Conservation (phyloP, 1,140 invertebrate species). For the Colletes latitarsis region DNA sequence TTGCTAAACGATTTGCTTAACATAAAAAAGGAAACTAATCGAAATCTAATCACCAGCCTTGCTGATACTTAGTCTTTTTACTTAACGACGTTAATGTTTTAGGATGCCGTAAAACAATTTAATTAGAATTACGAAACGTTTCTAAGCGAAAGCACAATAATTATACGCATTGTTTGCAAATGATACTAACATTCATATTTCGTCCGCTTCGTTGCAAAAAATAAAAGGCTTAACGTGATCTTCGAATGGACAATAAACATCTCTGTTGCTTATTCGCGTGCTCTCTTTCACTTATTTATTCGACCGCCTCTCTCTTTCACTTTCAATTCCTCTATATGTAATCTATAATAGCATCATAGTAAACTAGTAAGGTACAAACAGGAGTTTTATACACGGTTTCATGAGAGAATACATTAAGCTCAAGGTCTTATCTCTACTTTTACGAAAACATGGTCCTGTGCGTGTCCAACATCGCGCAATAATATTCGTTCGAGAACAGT, state of each 20-base stretch:
- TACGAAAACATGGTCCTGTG: slow-evolving; percentile 59
- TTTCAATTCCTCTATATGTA: slow-evolving; percentile 51
- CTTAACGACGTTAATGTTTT: slow-evolving; percentile 29
- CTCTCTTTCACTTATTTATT: slow-evolving; percentile 23
- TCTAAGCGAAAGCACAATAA: slow-evolving; percentile 57
- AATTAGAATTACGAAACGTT: slow-evolving; percentile 52
- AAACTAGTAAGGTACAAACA: slow-evolving; percentile 75
- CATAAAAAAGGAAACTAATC: slow-evolving; percentile 69
- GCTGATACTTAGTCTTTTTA: slow-evolving; percentile 48
- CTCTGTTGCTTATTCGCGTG: not conserved
- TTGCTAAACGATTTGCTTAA: slow-evolving; percentile 70
- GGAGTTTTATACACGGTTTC: slow-evolving; percentile 68
- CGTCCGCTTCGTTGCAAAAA: slow-evolving; percentile 37
- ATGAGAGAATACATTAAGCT: slow-evolving; percentile 71
- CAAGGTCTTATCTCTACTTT: slow-evolving; percentile 69
- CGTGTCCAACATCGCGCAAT: slow-evolving; percentile 50
- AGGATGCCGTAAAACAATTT: slow-evolving; percentile 33
- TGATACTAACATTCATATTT: slow-evolving; percentile 62
- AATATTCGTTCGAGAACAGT: slow-evolving; percentile 11
- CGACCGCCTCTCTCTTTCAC: slow-evolving; percentile 1
- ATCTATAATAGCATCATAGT: slow-evolving; percentile 64
- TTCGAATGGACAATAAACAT: slow-evolving; percentile 38
- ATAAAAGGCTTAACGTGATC: slow-evolving; percentile 27
- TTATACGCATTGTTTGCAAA: slow-evolving; percentile 47
- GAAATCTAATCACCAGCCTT: slow-evolving; percentile 58